Evolutionary conservation across 2,113 vertebrate species (phyloP).

Genomic region (Colossoma macropomum): DNA sequence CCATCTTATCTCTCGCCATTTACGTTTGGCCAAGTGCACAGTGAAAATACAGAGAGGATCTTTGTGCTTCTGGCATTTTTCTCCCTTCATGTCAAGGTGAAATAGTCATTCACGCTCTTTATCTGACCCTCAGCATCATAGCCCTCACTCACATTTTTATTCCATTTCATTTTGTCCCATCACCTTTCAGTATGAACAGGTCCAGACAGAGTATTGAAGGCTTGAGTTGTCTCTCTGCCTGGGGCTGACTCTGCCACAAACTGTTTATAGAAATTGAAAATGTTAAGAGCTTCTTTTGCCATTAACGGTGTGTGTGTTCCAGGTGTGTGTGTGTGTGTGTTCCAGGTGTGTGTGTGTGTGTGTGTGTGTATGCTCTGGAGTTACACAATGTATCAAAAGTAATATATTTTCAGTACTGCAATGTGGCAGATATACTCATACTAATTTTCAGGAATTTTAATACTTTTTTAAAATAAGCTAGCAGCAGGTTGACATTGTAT

Average conservation of each 20-base stretch:
- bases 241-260: conserved; percentile 73
- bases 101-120: conserved; percentile 44
- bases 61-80: conserved; percentile 53
- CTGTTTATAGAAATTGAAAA: conserved; percentile 82
- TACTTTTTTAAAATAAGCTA: too few species aligned
- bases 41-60: conserved; percentile 44
- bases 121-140: conserved; percentile 31
- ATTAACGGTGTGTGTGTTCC: conserved; percentile 14
- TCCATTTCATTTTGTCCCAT: conserved; percentile 56
- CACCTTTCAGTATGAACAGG: conserved; percentile 78
- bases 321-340: conserved; percentile 14
- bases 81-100: conserved; percentile 60
- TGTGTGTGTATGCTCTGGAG: not conserved
- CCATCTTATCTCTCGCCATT: conserved; percentile 47
- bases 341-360: conserved; percentile 22
- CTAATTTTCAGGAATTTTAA: too few species aligned
- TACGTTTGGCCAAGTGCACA: conserved; percentile 30
- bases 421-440: too few species aligned
- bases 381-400: not conserved
- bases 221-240: conserved; percentile 71
- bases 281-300: conserved; percentile 22
- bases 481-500: too few species aligned
- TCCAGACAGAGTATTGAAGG: conserved; percentile 70
- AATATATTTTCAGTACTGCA: too few species aligned
- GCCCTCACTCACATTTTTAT: conserved; percentile 39